These are phyloP conservation scores for Pilophorus perplexus DNA, from an alignment of 2,888 invertebrate genomes.

Conservation along the genomic window DNA sequence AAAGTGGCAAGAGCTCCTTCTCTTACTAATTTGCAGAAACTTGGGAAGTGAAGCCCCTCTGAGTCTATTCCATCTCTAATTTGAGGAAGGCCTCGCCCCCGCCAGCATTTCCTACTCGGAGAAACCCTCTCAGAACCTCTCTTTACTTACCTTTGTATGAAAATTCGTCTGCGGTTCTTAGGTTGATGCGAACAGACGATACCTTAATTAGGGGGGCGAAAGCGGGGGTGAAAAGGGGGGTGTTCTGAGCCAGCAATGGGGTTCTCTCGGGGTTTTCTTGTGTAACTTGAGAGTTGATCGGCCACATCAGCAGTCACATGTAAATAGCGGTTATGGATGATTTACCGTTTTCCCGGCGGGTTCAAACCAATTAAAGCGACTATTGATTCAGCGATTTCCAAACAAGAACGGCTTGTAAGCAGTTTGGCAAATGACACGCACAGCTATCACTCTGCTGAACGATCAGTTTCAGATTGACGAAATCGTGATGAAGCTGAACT, in stretches of 20 bases:
- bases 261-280: slow-evolving; percentile 15
- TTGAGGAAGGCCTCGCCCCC: slow-evolving; percentile 19
- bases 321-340: slow-evolving; percentile 13
- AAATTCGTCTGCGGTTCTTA: slow-evolving; percentile 29
- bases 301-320: slow-evolving; percentile 20
- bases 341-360: not conserved
- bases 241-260: slow-evolving; percentile 20
- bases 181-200: slow-evolving; percentile 29
- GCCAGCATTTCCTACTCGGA: not conserved
- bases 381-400: slow-evolving; percentile 3
- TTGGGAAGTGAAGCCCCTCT: slow-evolving; percentile 20
- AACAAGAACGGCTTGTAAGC: too few relatives aligned
- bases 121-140: not conserved
- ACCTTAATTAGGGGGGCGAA: slow-evolving; percentile 19
- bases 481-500: too few relatives aligned
- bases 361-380: not conserved
- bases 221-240: too few relatives aligned
- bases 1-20: slow-evolving; percentile 21
- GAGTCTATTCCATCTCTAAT: slow-evolving; percentile 31
- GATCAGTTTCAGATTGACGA: too few relatives aligned
- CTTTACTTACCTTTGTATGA: slow-evolving; percentile 31
- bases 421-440: too few relatives aligned
- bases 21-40: slow-evolving; percentile 29
- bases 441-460: too few relatives aligned
- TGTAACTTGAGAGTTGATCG: slow-evolving; percentile 23